These are phyloP conservation scores for Plagiodera versicolora DNA, from an alignment of 2,888 invertebrate species.

Conservation along the genomic window DNA sequence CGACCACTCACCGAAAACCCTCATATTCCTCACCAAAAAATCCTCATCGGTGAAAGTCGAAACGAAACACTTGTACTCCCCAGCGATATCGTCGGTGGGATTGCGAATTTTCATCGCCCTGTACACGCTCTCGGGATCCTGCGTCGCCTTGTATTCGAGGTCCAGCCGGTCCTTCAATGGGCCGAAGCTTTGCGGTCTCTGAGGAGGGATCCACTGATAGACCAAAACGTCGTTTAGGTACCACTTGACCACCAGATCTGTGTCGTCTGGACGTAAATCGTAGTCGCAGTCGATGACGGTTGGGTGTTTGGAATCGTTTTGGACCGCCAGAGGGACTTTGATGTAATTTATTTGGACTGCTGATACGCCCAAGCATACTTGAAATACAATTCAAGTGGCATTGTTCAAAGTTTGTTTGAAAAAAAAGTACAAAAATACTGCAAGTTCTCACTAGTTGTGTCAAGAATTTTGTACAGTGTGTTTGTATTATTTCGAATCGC, in stretches of 20 bases:
- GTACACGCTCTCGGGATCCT: slow-evolving; percentile 69
- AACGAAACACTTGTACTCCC: slow-evolving; percentile 73
- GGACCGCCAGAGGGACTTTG: slow-evolving; percentile 51
- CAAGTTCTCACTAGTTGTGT: no score
- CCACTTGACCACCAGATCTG: slow-evolving; percentile 77
- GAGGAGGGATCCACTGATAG: slow-evolving; percentile 81
- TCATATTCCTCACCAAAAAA: slow-evolving; percentile 64
- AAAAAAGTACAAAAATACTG: no score
- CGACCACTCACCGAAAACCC: slow-evolving; percentile 64
- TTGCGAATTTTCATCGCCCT: slow-evolving; percentile 70
- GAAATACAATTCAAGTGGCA: no score
- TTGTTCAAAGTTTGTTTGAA: no score
- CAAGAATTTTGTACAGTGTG: no score
- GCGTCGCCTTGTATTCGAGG: slow-evolving; percentile 65
- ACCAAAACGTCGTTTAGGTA: slow-evolving; percentile 69
- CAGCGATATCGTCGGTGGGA: slow-evolving; percentile 70
- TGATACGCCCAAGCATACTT: not conserved
- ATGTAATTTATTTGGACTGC: slow-evolving; percentile 52
- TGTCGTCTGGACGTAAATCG: slow-evolving; percentile 62
- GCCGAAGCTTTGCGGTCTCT: slow-evolving; percentile 67
- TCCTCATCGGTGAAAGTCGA: slow-evolving; percentile 71
- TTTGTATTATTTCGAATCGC: no score
- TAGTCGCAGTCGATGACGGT: slow-evolving; percentile 75
- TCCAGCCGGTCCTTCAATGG: slow-evolving; percentile 62
- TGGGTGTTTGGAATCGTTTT: slow-evolving; percentile 52